These are phyloP conservation scores for Arge pagana DNA, from an alignment of 2,888 invertebrate genomes.

Conservation along the genomic window DNA sequence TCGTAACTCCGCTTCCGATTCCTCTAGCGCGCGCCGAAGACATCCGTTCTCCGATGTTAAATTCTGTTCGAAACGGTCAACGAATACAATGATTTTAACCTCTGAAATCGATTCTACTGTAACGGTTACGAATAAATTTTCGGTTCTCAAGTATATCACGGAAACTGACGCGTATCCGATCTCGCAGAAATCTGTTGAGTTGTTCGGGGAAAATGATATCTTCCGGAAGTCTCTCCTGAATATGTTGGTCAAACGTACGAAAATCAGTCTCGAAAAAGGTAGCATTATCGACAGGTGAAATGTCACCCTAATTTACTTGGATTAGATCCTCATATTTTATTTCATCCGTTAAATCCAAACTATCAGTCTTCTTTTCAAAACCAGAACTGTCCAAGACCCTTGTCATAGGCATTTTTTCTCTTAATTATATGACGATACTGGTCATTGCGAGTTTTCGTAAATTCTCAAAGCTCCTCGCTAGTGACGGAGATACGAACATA, in stretches of 20 bases:
- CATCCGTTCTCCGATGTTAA: slow-evolving; percentile 43
- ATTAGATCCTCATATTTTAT: slow-evolving; percentile 27
- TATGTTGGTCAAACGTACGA: neutral
- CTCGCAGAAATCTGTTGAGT: slow-evolving; percentile 65
- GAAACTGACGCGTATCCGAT: slow-evolving; percentile 63
- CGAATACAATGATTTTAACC: too few species aligned
- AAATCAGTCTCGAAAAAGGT: neutral
- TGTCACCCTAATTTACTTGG: slow-evolving; percentile 19
- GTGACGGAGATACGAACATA: too few species aligned
- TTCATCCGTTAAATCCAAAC: slow-evolving; percentile 28
- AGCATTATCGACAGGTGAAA: neutral
- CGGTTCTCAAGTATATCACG: too few species aligned
- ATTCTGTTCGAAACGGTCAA: too few species aligned
- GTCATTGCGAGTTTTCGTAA: too few species aligned
- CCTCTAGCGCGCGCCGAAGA: slow-evolving; percentile 39
- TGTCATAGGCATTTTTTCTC: too few species aligned
- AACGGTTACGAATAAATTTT: too few species aligned
- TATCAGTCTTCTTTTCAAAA: neutral
- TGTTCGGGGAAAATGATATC: slow-evolving; percentile 66
- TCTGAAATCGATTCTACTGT: too few species aligned
- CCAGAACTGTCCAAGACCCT: too few species aligned
- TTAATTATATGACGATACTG: too few species aligned
- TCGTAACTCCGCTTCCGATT: slow-evolving; percentile 34
- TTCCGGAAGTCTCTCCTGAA: slow-evolving; percentile 43
- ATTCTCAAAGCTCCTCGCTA: too few species aligned